A percentile compares a stretch with the other conserved stretches of the same genome.
phyloP scores from a whole-genome alignment of 1,140 invertebrate genomes.

The Dreissena rostriformis region DNA sequence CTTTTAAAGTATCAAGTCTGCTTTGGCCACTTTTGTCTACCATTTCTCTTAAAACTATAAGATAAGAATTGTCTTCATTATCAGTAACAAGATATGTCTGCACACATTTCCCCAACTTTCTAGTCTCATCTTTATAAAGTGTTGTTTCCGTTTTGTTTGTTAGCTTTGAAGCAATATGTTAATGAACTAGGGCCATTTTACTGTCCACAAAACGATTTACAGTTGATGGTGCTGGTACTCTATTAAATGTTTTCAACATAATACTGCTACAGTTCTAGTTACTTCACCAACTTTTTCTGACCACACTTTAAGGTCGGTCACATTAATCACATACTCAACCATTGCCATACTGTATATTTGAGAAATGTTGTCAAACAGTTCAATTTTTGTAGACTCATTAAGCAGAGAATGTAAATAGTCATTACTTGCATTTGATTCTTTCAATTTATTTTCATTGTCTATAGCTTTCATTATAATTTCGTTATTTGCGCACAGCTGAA shows the following conservation, averaged over 20 bases:
- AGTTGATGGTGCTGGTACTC: conserved; percentile 3
- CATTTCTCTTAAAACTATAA: conserved; percentile 36
- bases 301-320: conserved; percentile 16
- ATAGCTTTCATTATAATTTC: background rate
- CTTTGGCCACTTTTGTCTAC: conserved; percentile 25
- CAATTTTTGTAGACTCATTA: conserved; percentile 10
- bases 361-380: conserved; percentile 5
- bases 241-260: conserved; percentile 5
- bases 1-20: conserved; percentile 36
- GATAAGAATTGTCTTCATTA: conserved; percentile 25
- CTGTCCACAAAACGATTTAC: conserved; percentile 35
- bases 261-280: conserved; percentile 9
- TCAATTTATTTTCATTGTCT: background rate
- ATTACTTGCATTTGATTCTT: conserved; percentile 3
- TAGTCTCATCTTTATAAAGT: conserved; percentile 28
- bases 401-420: conserved; percentile 10
- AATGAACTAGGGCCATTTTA: conserved; percentile 19
- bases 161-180: conserved; percentile 12
- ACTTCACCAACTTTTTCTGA: conserved; percentile 27
- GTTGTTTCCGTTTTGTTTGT: conserved; percentile 23
- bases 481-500: too few relatives aligned
- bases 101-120: conserved; percentile 38
- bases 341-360: conserved; percentile 7
- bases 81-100: conserved; percentile 39
- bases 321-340: conserved; percentile 11